Evolutionary conservation across 2,888 invertebrate species (phyloP).

Genomic region (Timandra comae): DNA sequence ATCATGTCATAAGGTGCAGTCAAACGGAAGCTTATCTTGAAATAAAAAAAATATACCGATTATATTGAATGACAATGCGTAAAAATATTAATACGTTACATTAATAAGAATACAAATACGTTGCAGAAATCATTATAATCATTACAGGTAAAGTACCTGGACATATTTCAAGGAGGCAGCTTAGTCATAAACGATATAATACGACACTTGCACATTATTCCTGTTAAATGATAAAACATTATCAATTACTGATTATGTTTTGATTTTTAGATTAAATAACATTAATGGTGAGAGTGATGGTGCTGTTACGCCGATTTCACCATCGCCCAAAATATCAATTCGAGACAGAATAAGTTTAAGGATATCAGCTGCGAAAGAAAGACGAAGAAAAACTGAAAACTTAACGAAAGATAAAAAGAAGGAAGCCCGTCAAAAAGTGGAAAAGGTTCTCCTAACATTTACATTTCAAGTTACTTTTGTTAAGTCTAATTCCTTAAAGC

Average conservation of each 20-base stretch:
- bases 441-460: constrained; percentile 42
- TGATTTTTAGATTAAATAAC: constrained; percentile 46
- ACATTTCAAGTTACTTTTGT: constrained; percentile 23
- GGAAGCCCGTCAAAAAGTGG: constrained; percentile 42
- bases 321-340: constrained; percentile 40
- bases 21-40: no score
- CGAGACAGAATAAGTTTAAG: constrained; percentile 49
- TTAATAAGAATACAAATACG: no score
- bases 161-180: no score
- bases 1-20: no score
- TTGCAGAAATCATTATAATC: no score
- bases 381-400: constrained; percentile 32
- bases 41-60: no score
- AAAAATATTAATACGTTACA: no score
- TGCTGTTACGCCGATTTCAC: constrained; percentile 26
- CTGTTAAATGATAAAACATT: no score
- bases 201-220: no score
- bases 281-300: constrained; percentile 41
- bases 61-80: no score
- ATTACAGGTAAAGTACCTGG: no score
- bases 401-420: constrained; percentile 34
- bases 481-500: constrained; percentile 18
- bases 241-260: background rate
- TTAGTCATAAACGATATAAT: no score
- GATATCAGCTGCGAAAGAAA: constrained; percentile 44